Conservation (phyloP, 2,113 vertebrate species). For the Colius striatus region DNA sequence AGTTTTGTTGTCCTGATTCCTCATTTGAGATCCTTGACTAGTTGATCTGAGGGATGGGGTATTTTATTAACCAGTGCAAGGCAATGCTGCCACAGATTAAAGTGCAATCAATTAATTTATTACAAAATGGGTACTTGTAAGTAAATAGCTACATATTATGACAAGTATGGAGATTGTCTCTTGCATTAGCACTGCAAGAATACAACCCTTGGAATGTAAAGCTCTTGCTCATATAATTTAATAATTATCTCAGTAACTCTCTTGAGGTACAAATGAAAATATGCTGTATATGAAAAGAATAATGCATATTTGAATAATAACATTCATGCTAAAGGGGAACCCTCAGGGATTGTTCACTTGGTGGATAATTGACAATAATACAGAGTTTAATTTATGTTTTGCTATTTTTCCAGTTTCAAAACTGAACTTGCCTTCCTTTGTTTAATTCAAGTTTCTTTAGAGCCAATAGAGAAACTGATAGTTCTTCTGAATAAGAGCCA, state of each 20-base stretch:
- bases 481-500: neutral
- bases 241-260: neutral
- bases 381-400: neutral
- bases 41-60: neutral
- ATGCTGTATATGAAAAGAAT: neutral
- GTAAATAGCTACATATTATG: neutral
- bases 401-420: neutral
- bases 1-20: neutral
- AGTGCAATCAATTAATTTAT: neutral
- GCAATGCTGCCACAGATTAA: neutral
- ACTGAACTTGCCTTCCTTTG: neutral
- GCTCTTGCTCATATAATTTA: constrained; percentile 17
- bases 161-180: neutral
- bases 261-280: constrained; percentile 7
- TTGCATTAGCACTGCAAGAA: neutral
- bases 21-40: neutral
- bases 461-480: neutral
- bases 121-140: neutral
- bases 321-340: neutral
- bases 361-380: neutral
- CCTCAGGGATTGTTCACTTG: neutral
- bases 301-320: neutral
- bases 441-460: neutral
- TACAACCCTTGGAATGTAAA: constrained; percentile 13
- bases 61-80: neutral